Evolutionary conservation across 1,140 invertebrate species (phyloP), one percentile per base, ranked within the genome.

Genomic region (Helicoverpa zea): DNA sequence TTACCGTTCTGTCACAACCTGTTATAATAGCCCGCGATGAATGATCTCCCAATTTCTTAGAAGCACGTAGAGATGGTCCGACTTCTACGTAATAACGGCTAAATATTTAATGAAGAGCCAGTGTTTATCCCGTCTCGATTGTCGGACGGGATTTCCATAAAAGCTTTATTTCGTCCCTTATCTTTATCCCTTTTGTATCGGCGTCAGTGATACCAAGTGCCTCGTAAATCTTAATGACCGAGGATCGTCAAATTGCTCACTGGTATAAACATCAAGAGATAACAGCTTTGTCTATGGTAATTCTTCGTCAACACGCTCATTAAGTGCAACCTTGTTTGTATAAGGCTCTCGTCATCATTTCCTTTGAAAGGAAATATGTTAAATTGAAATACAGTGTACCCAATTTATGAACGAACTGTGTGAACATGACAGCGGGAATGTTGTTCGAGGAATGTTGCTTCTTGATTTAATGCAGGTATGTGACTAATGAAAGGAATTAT

Each of bases 201-300:
- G 52, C 82, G 83, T 81, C 85, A 88, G 84, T 85, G 79, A 83
- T 83, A 84, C 58, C 63, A 79, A 83, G 75, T 74, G 73, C 61
- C 66, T 86, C 85, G 80, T 87, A 84, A 87, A 83, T 85, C 78
- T 87, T 79, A 79, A 79, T 79, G 76, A 70, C 51, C 63, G 13
- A 68, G 59, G 47, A 78, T 66, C 59, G 59, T 63, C 49, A 72
- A 51, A 52, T 64, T 29, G 63, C 23, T 56, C 54, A 47, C 35
- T 79, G 52, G 76, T 79, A 58, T 77, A 77, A 59, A 75, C 18
- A 61, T 29, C 29, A 29, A 54, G 14, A 35, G 75, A 64, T 56
- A 66, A 23, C 49, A 2, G 18, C 1, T 52, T 58, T 59, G 14
- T 61, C 56, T 70, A 72, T 70, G 64, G 30, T 70, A 70, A 68